Percentiles rank a stretch among this genome's conserved stretches.
Evolutionary conservation across 2,888 invertebrate genomes (phyloP).

Genomic region (Gymnocheta viridis): DNA sequence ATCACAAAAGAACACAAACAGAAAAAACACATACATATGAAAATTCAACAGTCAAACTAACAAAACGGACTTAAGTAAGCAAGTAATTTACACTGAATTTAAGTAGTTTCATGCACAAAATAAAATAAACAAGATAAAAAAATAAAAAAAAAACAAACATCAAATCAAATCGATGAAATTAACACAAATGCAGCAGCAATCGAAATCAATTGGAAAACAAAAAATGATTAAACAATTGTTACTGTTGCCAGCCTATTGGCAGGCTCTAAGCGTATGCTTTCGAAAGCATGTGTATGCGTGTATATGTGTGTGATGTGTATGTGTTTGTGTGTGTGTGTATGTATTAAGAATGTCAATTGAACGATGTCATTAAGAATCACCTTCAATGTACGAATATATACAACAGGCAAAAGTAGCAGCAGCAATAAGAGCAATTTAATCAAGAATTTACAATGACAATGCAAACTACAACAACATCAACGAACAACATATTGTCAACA

Average conservation of each 20-base stretch:
- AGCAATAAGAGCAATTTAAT: conserved; percentile 67
- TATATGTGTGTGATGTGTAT: conserved; percentile 3
- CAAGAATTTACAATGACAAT: conserved; percentile 68
- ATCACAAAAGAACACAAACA: conserved; percentile 16
- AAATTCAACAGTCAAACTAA: conserved; percentile 43
- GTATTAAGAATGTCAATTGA: conserved; percentile 67
- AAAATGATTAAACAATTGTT: conserved; percentile 62
- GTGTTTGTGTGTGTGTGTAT: not conserved
- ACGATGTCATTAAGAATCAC: conserved; percentile 73
- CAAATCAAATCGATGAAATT: conserved; percentile 63
- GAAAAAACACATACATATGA: not conserved
- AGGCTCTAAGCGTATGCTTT: not conserved
- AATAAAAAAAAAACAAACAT: conserved; percentile 31
- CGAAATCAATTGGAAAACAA: conserved; percentile 35
- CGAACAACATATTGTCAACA: conserved; percentile 12
- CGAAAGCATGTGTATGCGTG: not conserved
- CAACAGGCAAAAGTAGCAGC: conserved; percentile 26
- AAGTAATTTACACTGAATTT: conserved; percentile 71
- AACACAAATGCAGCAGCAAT: conserved; percentile 61
- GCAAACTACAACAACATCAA: conserved; percentile 53
- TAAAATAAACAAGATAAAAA: not conserved
- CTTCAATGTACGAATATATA: conserved; percentile 62
- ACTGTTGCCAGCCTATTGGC: conserved; percentile 58
- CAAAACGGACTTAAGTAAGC: conserved; percentile 61
- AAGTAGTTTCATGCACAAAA: conserved; percentile 58